phyloP scores from a whole-genome alignment of 2,113 vertebrate genomes.

The Lasiurus cinereus region DNA sequence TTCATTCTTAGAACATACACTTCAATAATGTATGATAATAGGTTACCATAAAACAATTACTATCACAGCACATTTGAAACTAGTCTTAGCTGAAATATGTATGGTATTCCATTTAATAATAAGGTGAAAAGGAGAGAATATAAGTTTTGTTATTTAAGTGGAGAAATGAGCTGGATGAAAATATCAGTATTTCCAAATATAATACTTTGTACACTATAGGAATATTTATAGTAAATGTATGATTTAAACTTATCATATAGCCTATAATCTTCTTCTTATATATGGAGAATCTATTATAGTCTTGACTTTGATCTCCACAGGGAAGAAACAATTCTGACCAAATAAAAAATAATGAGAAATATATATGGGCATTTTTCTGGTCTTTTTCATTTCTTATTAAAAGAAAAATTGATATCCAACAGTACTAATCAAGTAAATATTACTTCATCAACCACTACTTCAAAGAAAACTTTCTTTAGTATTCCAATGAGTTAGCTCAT shows the following conservation, averaged over 20 bases:
- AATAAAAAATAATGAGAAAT: slow-evolving; percentile 6
- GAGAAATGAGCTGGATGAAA: slow-evolving; percentile 46
- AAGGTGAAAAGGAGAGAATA: not conserved
- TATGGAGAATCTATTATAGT: slow-evolving; percentile 21
- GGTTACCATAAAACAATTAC: slow-evolving; percentile 62
- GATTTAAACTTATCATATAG: slow-evolving; percentile 34
- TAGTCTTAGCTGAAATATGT: slow-evolving; percentile 54
- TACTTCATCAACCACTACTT: not conserved
- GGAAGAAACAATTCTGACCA: slow-evolving; percentile 9
- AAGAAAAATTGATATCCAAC: slow-evolving; percentile 60
- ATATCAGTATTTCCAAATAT: slow-evolving; percentile 50
- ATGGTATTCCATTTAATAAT: slow-evolving; percentile 27
- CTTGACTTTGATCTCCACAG: slow-evolving; percentile 1
- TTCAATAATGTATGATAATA: slow-evolving; percentile 69
- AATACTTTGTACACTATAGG: not conserved
- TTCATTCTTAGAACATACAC: slow-evolving; percentile 72
- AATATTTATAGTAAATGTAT: not conserved
- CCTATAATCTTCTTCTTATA: not conserved
- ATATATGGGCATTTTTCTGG: not conserved
- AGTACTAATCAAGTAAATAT: slow-evolving; percentile 34
- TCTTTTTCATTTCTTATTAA: slow-evolving; percentile 3
- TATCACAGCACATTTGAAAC: slow-evolving; percentile 53
- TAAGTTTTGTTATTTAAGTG: slow-evolving; percentile 40
- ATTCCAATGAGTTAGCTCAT: slow-evolving; percentile 56
- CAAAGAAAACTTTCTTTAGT: slow-evolving; percentile 39